Base-by-base conservation (phyloP, 2,113 vertebrate genomes). In the Ammospiza nelsoni region DNA sequence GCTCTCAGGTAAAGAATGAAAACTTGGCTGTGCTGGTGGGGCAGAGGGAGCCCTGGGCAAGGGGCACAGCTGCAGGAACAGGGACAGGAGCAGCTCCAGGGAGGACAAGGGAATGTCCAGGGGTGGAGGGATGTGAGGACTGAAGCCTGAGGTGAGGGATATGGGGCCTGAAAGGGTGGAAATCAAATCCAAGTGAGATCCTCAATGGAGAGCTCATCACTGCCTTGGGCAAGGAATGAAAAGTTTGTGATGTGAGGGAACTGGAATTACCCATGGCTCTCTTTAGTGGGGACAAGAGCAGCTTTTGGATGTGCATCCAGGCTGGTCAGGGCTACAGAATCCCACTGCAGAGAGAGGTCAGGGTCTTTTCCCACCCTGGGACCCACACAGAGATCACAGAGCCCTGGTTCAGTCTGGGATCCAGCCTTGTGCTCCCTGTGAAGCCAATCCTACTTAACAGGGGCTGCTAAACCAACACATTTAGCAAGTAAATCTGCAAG, bases 161-260 rank as follows among this genome's bases (percentile, higher is more conserved):
- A 18, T 2, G 3, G 11, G 15, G 5, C 5, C 65, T 75, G 61
- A 35, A 63, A 92, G 81, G 29, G 23, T 43, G 61, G 55, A 71
- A 69, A 74, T 55, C 11, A 46, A 69, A 66, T 18, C 48, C 58
- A n/a, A 14, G 65, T 33, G 31, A 71, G 39, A 33, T 74, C 54
- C 25, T 76, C 0, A 0, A 0, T 23, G 41, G 35, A 84, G 57
- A 66, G n/a, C 2, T 28, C 25, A 1, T 76, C 66, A 46, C 23
- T 65, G 43, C 52, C 33, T 68, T 8, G 4, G 71, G 19, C 35
- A 75, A 51, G 48, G 43, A 81, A 63, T 22, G 37, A 33, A 7
- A 83, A 17, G 25, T 24, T 31, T 77, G 17, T 3, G 3, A 83
- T 77, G 19, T 3, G 4, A 85, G 13, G 41, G 59, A 88, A 46